Evolutionary conservation across 2,888 invertebrate genomes (phyloP).

Genomic region (Cryptus viduatorius): DNA sequence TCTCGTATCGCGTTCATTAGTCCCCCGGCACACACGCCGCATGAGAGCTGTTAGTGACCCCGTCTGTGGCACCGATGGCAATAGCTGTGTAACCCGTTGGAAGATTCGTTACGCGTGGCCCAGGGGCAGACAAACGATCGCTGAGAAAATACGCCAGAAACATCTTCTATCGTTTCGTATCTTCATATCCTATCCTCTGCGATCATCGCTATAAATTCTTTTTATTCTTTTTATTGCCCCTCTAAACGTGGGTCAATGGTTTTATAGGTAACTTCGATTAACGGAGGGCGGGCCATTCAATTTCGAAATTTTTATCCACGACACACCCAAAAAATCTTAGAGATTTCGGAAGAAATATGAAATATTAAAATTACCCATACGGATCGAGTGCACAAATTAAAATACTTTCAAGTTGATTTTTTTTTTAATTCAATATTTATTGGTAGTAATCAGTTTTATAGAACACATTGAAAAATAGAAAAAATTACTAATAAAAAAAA

Average conservation of each 20-base stretch:
- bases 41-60: constrained; percentile 39
- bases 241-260: constrained; percentile 6
- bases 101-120: constrained; percentile 44
- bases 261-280: background rate
- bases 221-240: background rate
- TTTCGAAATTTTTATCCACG: background rate
- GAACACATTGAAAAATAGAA: no score
- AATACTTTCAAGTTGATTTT: no score
- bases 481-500: no score
- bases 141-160: constrained; percentile 10
- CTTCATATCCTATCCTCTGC: background rate
- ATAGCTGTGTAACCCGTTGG: constrained; percentile 14
- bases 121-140: constrained; percentile 26
- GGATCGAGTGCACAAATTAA: no score
- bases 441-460: no score
- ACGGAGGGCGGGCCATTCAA: background rate
- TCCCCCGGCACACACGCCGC: background rate
- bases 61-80: constrained; percentile 15
- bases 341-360: no score
- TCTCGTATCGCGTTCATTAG: constrained; percentile 64
- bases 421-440: no score
- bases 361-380: no score
- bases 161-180: constrained; percentile 4
- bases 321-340: background rate
- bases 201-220: background rate